Evolutionary conservation across 1,140 invertebrate genomes (phyloP), one percentile per base, ranked within the genome.

Genomic region (Dinoponera quadriceps): DNA sequence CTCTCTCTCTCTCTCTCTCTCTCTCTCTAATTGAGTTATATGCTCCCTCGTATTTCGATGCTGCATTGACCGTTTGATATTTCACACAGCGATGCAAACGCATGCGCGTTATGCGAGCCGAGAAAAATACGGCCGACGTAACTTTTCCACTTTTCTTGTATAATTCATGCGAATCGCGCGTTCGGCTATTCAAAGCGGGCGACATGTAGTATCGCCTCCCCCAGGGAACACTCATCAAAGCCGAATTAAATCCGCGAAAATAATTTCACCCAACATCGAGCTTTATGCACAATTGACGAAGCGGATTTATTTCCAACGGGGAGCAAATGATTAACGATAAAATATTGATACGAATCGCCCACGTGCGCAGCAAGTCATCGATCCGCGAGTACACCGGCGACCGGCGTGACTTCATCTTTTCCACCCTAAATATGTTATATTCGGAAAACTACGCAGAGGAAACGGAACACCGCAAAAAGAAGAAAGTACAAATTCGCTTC

Each of bases 261-360:
- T 18, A 38, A 54, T 77, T 77, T 57, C n/a, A 7, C 2, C 9
- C 22, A 59, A 59, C 60, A 25, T 38, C 13, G 20, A 2, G 0
- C 20, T 18, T 66, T 66, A 33, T 77, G 14, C 27, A 77, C 54
- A 54, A 0, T 54, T 66, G 65, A 66, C 3, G 9, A 65, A 38
- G 29, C 13, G 13, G 20, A 77, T 77, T 66, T 38, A 77, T 66
- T 65, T 65, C 27, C 51, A 38, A 66, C 20, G 7, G 38, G 27
- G 48, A 60, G 9, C 57, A 65, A 77, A 77, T 63, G n/a, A 22
- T 14, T 38, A n/a, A n/a, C 54, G 16, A 54, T 77, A 66, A 77
- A 77, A 66, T 54, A 66, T 77, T 77, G 27, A 65, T n/a, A n/a
- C 20, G 22, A 22, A 62, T 11, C 44, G 22, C 33, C 29, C 51